phyloP scores from a whole-genome alignment of 2,113 vertebrate species.

The Holacanthus passer region DNA sequence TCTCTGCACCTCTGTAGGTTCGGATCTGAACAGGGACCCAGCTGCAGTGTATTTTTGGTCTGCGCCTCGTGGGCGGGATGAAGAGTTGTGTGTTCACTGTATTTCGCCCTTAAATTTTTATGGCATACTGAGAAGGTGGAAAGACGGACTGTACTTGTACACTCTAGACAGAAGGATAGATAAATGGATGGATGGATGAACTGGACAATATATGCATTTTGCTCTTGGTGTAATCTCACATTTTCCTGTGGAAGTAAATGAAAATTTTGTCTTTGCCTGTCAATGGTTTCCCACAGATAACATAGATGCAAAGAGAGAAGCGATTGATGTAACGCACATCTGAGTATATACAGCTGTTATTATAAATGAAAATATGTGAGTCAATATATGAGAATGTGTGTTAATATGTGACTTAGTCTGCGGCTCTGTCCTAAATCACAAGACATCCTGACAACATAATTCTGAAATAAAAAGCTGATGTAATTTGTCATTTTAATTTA shows the following conservation, averaged over 20 bases:
- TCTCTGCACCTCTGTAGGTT: conserved; percentile 37
- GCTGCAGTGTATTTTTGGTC: conserved; percentile 58
- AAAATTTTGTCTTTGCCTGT: neutral
- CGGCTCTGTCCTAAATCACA: neutral
- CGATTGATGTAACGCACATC: too few species aligned
- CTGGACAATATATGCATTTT: neutral
- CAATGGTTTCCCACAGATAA: neutral
- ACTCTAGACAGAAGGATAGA: neutral
- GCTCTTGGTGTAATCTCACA: neutral
- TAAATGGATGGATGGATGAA: neutral
- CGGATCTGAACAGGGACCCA: conserved; percentile 29
- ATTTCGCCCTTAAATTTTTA: conserved; percentile 20
- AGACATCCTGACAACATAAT: neutral
- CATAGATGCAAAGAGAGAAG: neutral
- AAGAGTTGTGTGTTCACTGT: conserved; percentile 49
- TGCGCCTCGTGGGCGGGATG: conserved; percentile 46
- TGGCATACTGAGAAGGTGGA: neutral
- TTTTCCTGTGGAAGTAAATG: neutral
- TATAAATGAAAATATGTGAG: neutral
- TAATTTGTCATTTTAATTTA: conserved; percentile 2
- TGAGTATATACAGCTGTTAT: too few species aligned
- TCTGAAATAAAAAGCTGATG: neutral
- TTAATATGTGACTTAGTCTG: too few species aligned
- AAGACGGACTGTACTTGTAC: neutral
- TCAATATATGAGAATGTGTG: neutral